These are phyloP conservation scores for Drosophila anceps DNA, from an alignment of 2,888 invertebrate genomes.

Conservation along the genomic window DNA sequence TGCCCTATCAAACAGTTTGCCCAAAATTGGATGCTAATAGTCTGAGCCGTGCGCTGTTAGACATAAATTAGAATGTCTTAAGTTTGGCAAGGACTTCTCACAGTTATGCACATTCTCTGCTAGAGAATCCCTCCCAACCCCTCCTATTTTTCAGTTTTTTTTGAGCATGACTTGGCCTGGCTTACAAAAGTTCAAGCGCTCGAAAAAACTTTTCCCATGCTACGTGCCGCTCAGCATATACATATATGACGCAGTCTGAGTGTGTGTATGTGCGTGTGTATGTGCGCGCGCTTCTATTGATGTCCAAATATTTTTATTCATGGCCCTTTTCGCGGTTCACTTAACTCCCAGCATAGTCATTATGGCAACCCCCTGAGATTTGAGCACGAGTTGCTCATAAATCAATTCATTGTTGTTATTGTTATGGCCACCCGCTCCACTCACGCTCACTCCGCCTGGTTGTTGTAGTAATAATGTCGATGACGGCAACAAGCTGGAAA, in stretches of 20 bases:
- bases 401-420: constrained; percentile 80
- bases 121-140: neutral
- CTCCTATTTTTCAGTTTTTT: neutral
- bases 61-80: neutral
- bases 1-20: neutral
- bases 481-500: constrained; percentile 81
- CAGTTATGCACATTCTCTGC: neutral
- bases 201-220: constrained; percentile 63
- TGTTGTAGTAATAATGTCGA: constrained; percentile 34
- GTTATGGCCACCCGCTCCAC: constrained; percentile 25
- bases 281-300: constrained; percentile 55
- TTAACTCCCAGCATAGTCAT: constrained; percentile 78
- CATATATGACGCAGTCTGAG: too few relatives aligned
- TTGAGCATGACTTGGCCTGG: constrained; percentile 43
- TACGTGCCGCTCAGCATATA: neutral
- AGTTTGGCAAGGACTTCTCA: neutral
- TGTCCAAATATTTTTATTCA: constrained; percentile 85
- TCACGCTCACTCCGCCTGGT: neutral
- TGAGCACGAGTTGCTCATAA: constrained; percentile 81
- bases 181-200: constrained; percentile 37
- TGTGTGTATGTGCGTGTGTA: neutral
- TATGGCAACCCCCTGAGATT: constrained; percentile 65
- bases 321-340: constrained; percentile 84
- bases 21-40: neutral
- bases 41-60: neutral